Base-by-base conservation (phyloP, 1,140 invertebrate genomes). In the Capitella teleta region DNA sequence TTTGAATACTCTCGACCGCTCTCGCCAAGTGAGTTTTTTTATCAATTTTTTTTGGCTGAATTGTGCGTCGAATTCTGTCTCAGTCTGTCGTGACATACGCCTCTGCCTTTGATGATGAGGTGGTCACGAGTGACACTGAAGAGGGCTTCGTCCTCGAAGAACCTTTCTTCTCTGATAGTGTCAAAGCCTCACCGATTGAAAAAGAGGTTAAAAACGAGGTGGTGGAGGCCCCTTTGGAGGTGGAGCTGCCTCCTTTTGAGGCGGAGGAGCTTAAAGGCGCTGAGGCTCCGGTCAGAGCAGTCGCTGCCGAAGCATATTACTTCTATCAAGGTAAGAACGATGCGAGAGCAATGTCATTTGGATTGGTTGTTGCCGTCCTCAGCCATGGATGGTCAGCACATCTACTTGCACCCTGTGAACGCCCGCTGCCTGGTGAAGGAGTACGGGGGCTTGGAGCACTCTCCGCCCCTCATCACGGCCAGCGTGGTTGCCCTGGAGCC, bases 371-470 rank as follows among this genome's bases (percentile, higher is more conserved):
- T 38, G 36, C 12, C 5, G 36, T 38, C 36, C 36, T 34, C 61
- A 70, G 70, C 71, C 37, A 60, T 53, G 28, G 88, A 93, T 74
- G 91, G 91, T 0, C 90, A 94, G 68, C 85, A 91, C 63, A 80
- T 95, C 24, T 98, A 89, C 68, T 69, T 97, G 40, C 86, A 95
- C 74, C 82, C 86, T 3, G 68, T 97, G 55, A 96, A 97, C 72
- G 81, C 87, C 2, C 82, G 84, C 44, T 92, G 95, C 80, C 68
- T 98, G 53, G 83, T 86, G 61, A 79, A 82, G 38, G 81, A 86
- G 40, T 95, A 90, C 75, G 87, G 87, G 16, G 78, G 76, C 38
- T 75, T 95, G 40, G 82, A 87, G 51, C 72, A 81, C 36, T 83
- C 83, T 51, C 92, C 92, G 0, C 68, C 74, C 3, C 61, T 75